These are phyloP conservation scores for Hypotaenidia okinawae DNA, from an alignment of 2,797 vertebrate genomes.

Conservation along the genomic window DNA sequence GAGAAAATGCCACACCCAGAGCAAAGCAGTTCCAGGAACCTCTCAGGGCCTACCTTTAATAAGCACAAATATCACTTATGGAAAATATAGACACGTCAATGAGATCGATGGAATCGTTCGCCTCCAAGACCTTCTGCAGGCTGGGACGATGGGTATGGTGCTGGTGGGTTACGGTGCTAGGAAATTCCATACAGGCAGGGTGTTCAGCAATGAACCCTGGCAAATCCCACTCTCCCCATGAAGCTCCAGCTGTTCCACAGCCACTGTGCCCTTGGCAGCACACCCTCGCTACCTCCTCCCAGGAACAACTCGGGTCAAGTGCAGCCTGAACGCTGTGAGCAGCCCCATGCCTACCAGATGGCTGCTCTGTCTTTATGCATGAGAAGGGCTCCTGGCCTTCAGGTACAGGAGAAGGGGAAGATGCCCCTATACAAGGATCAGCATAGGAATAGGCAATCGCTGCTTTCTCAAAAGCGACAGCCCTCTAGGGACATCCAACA, in stretches of 20 bases:
- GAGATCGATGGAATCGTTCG: neutral
- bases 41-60: neutral
- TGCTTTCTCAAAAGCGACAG: neutral
- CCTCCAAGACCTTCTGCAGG: neutral
- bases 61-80: neutral
- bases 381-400: neutral
- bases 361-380: neutral
- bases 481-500: neutral
- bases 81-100: neutral
- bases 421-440: neutral
- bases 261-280: neutral
- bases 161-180: neutral
- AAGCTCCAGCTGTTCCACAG: rapidly evolving
- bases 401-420: neutral
- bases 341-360: neutral
- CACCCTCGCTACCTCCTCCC: neutral
- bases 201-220: rapidly evolving
- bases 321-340: neutral
- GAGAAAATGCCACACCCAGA: neutral
- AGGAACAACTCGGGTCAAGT: neutral
- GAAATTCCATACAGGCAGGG: neutral
- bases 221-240: neutral
- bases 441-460: neutral
- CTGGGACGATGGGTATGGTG: neutral
- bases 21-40: neutral